Evolutionary conservation across 2,113 vertebrate species (phyloP).

Genomic region (Casuarius casuarius): DNA sequence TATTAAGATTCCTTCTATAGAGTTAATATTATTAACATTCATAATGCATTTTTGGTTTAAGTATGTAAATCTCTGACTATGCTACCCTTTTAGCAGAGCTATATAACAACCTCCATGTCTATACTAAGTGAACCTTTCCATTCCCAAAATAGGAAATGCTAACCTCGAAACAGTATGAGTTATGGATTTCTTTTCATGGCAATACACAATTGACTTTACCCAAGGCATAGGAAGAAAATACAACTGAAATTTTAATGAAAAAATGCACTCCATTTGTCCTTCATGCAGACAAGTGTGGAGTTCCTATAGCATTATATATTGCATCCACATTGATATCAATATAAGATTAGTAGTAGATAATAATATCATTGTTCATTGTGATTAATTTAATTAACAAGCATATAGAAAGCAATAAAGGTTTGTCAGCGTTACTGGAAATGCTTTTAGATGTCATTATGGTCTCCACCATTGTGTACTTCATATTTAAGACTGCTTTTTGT

Average conservation of each 20-base stretch:
- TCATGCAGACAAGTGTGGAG: slow-evolving; percentile 11
- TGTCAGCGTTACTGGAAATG: slow-evolving; percentile 56
- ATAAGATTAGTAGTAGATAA: slow-evolving; percentile 44
- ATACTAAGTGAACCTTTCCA: slow-evolving; percentile 53
- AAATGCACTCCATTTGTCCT: slow-evolving; percentile 34
- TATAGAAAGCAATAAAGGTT: slow-evolving; percentile 53
- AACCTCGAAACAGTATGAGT: slow-evolving; percentile 23
- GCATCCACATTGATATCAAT: slow-evolving; percentile 23
- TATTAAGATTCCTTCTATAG: slow-evolving; percentile 65
- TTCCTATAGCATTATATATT: slow-evolving; percentile 23
- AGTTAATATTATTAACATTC: slow-evolving; percentile 58
- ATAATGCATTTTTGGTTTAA: slow-evolving; percentile 53
- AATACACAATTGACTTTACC: slow-evolving; percentile 49
- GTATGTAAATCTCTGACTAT: slow-evolving; percentile 30
- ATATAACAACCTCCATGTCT: neutral
- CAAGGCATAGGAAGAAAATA: slow-evolving; percentile 3
- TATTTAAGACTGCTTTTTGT: slow-evolving; percentile 31
- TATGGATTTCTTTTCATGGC: slow-evolving; percentile 47
- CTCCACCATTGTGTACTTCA: slow-evolving; percentile 27
- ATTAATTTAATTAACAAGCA: slow-evolving; percentile 62
- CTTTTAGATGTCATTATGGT: slow-evolving; percentile 64
- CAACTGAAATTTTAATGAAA: slow-evolving; percentile 40
- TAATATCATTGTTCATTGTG: slow-evolving; percentile 35
- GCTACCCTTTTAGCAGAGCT: slow-evolving; percentile 6
- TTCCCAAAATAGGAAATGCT: slow-evolving; percentile 57